Evolutionary conservation across 1,140 invertebrate species (phyloP).

Genomic region (Ostrea denselamellosa): DNA sequence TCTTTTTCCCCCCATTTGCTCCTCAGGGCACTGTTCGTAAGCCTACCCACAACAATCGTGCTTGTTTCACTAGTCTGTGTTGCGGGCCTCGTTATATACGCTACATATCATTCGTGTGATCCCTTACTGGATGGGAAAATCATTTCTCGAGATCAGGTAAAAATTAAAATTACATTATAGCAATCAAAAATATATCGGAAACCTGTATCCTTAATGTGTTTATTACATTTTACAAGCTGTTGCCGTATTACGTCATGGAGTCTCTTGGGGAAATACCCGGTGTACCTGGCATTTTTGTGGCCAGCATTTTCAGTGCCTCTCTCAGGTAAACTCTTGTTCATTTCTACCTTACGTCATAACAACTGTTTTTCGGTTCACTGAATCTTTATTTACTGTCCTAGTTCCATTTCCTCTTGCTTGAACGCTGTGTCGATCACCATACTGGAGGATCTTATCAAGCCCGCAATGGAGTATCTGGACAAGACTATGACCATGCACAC

Average conservation of each 20-base stretch:
- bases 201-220: neutral
- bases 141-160: conserved; percentile 80
- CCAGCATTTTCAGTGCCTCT: conserved; percentile 91
- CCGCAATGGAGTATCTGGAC: conserved; percentile 74
- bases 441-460: conserved; percentile 90
- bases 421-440: conserved; percentile 94
- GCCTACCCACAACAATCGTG: conserved; percentile 83
- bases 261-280: conserved; percentile 86
- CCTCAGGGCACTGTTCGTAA: conserved; percentile 85
- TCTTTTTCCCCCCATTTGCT: neutral
- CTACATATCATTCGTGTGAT: conserved; percentile 73
- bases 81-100: conserved; percentile 86
- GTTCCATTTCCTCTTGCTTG: conserved; percentile 94
- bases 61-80: conserved; percentile 85
- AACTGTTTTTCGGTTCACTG: neutral
- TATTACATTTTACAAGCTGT: conserved; percentile 53
- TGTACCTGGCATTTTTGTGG: conserved; percentile 92
- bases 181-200: neutral
- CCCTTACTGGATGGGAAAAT: conserved; percentile 68
- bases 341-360: neutral
- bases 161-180: neutral
- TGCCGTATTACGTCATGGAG: conserved; percentile 88
- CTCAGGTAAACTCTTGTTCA: conserved; percentile 82
- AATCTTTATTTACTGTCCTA: conserved; percentile 74
- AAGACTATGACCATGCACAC: conserved; percentile 43